phyloP scores from a whole-genome alignment of 2,797 vertebrate genomes.

The Dermochelys coriacea region DNA sequence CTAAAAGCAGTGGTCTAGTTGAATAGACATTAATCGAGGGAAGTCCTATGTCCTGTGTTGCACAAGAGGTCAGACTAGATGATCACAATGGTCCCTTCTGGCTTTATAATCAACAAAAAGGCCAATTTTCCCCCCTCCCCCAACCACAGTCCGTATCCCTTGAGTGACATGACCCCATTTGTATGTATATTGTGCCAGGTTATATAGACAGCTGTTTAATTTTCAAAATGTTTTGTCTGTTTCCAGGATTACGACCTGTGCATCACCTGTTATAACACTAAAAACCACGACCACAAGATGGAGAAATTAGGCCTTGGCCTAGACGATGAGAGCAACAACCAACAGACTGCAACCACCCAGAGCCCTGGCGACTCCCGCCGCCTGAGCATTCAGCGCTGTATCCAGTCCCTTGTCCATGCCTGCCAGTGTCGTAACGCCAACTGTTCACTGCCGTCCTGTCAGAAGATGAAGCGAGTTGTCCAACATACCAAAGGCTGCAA shows the following conservation, averaged over 20 bases:
- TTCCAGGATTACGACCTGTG: slow-evolving; percentile 97
- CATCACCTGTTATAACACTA: slow-evolving; percentile 97
- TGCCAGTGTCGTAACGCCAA: slow-evolving; percentile 99
- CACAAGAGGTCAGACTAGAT: neutral
- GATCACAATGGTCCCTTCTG: neutral
- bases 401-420: slow-evolving; percentile 96
- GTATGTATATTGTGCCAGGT: neutral
- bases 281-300: slow-evolving; percentile 99
- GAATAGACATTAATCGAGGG: neutral
- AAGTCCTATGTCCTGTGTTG: neutral
- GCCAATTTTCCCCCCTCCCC: neutral
- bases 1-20: neutral
- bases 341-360: slow-evolving; percentile 91
- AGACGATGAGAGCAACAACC: slow-evolving; percentile 95
- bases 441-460: slow-evolving; percentile 96
- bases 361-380: slow-evolving; percentile 96
- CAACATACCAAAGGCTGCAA: slow-evolving; percentile 99
- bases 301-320: slow-evolving; percentile 96
- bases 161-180: neutral
- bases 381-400: slow-evolving; percentile 98
- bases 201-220: slow-evolving; percentile 11
- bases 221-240: neutral
- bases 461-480: slow-evolving; percentile 99
- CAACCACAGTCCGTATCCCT: neutral
- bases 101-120: neutral